Evolutionary conservation across 2,113 vertebrate species (phyloP).

Genomic region (Hoplias malabaricus): DNA sequence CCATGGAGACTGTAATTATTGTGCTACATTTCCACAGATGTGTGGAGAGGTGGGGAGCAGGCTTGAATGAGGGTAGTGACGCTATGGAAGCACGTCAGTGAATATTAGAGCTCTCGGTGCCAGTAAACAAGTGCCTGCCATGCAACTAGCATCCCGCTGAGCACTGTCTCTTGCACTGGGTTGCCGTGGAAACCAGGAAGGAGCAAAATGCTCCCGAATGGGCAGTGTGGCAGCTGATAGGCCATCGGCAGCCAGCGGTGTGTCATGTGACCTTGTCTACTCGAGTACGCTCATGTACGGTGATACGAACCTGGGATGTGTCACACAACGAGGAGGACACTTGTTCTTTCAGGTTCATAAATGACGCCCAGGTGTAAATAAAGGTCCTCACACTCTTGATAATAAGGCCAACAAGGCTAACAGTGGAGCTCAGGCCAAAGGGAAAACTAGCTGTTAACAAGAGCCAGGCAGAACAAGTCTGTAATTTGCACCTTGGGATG

Average conservation of each 20-base stretch:
- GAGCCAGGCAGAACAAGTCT: neutral
- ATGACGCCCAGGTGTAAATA: neutral
- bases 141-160: constrained; percentile 62
- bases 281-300: neutral
- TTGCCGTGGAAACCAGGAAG: constrained; percentile 77
- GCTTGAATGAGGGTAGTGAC: constrained; percentile 57
- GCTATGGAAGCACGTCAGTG: constrained; percentile 59
- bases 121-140: constrained; percentile 71
- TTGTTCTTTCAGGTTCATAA: neutral
- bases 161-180: constrained; percentile 64
- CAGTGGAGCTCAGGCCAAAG: neutral
- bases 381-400: neutral
- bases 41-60: constrained; percentile 53
- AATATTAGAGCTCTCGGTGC: constrained; percentile 66
- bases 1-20: constrained; percentile 75
- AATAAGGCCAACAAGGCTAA: neutral
- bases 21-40: constrained; percentile 62
- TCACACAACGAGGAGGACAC: neutral
- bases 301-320: constrained; percentile 13
- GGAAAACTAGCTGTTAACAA: constrained; percentile 18
- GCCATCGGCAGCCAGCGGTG: constrained; percentile 26
- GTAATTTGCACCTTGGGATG: constrained; percentile 12
- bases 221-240: constrained; percentile 34
- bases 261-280: constrained; percentile 34
- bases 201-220: constrained; percentile 48